A percentile compares a stretch with the other conserved stretches of the same genome.
Conservation (phyloP, 2,888 invertebrate species). For the Gibbula magus region DNA sequence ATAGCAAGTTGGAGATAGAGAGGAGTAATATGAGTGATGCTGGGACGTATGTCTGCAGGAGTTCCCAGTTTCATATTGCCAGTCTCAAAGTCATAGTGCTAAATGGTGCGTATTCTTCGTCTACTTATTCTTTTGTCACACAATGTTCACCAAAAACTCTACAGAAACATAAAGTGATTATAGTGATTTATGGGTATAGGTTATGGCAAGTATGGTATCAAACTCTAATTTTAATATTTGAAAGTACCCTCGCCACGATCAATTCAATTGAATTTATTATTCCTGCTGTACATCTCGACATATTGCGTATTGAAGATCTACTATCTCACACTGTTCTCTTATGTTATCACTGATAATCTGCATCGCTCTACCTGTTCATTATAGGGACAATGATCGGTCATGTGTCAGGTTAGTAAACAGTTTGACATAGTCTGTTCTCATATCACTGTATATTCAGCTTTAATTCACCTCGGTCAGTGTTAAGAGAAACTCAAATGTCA, state of each 20-base stretch:
- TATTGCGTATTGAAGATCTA: too few relatives aligned
- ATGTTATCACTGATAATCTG: too few relatives aligned
- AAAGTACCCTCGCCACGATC: too few relatives aligned
- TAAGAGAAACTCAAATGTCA: neutral
- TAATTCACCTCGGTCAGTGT: neutral
- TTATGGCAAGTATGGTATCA: too few relatives aligned
- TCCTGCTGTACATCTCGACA: too few relatives aligned
- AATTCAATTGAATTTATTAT: too few relatives aligned
- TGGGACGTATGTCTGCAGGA: constrained; percentile 62
- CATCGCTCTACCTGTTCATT: neutral
- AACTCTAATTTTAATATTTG: too few relatives aligned
- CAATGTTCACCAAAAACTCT: neutral
- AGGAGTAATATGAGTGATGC: constrained; percentile 54
- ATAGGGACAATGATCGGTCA: neutral
- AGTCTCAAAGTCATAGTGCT: constrained; percentile 60
- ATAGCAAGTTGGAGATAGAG: constrained; percentile 52
- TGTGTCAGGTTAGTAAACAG: neutral
- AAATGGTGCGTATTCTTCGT: constrained; percentile 55
- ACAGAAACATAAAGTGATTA: neutral
- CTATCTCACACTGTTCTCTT: too few relatives aligned
- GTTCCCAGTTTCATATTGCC: constrained; percentile 53
- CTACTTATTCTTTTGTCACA: neutral
- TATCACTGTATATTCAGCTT: neutral
- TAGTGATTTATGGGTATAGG: too few relatives aligned
- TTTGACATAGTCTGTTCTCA: neutral